These are phyloP conservation scores for Salvator merianae DNA, from an alignment of 2,113 vertebrate genomes.

Conservation along the genomic window DNA sequence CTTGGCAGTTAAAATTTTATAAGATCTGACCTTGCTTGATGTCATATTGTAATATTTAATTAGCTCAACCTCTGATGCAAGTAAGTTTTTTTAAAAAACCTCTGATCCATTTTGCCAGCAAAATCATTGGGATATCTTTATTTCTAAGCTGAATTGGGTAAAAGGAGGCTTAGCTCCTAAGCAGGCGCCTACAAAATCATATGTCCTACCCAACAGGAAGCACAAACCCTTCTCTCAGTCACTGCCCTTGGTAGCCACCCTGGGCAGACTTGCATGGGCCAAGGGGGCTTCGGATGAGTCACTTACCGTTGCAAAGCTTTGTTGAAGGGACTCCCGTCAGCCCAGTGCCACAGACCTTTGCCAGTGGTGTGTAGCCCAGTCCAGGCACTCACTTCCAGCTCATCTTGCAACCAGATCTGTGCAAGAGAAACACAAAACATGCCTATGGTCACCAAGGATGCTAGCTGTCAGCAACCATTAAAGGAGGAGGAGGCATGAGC, in stretches of 20 bases:
- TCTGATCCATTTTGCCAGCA: neutral
- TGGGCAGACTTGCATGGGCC: no score
- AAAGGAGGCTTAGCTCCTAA: neutral
- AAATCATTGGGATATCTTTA: no score
- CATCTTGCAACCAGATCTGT: constrained; percentile 13
- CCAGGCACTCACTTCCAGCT: constrained; percentile 8
- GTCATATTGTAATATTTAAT: no score
- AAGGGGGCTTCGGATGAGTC: no score
- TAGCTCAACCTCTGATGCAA: no score
- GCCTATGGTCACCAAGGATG: neutral
- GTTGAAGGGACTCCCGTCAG: neutral
- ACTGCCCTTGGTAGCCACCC: neutral
- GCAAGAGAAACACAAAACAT: neutral
- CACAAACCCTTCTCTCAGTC: no score
- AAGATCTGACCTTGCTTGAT: neutral
- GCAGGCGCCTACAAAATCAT: no score
- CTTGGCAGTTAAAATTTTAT: neutral
- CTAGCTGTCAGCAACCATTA: no score
- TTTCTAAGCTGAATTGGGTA: no score
- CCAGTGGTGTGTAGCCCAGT: neutral
- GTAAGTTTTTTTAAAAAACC: neutral
- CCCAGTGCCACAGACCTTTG: neutral
- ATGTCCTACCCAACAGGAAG: neutral
- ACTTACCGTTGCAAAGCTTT: constrained; percentile 12
- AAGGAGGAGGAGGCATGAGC: neutral